Evolutionary conservation across 1,140 invertebrate genomes (phyloP).

Genomic region (Coelopa frigida): DNA sequence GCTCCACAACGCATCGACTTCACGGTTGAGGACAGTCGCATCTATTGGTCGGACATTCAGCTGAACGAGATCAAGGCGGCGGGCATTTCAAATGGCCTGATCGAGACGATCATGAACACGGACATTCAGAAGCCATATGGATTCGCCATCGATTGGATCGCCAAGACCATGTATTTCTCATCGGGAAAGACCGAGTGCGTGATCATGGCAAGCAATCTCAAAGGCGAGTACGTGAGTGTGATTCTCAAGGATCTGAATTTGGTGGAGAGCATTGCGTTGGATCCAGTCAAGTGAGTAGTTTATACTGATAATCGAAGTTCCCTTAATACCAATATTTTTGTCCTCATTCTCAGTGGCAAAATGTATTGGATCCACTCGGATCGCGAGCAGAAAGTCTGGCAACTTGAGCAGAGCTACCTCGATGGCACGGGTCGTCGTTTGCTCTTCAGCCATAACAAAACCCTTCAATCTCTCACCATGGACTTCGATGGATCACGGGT

Average conservation of each 20-base stretch:
- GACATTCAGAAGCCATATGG: constrained; percentile 50
- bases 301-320: neutral
- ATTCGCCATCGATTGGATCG: constrained; percentile 68
- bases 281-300: constrained; percentile 51
- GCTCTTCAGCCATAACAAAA: constrained; percentile 26
- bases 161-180: constrained; percentile 63
- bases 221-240: constrained; percentile 61
- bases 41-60: constrained; percentile 75
- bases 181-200: constrained; percentile 45
- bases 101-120: constrained; percentile 66
- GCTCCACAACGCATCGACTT: constrained; percentile 64
- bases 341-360: constrained; percentile 50
- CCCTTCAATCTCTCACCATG: constrained; percentile 51
- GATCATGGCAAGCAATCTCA: constrained; percentile 62
- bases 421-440: constrained; percentile 51
- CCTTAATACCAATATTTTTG: neutral
- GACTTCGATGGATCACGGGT: constrained; percentile 55
- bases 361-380: constrained; percentile 54
- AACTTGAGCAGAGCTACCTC: constrained; percentile 58
- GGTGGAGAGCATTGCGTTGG: constrained; percentile 54
- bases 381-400: constrained; percentile 38
- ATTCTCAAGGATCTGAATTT: constrained; percentile 38
- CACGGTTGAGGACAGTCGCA: constrained; percentile 54
- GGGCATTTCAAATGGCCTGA: constrained; percentile 56
- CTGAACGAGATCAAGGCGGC: constrained; percentile 66